phyloP scores from a whole-genome alignment of 2,113 vertebrate genomes.

The Alaudala cheleensis region DNA sequence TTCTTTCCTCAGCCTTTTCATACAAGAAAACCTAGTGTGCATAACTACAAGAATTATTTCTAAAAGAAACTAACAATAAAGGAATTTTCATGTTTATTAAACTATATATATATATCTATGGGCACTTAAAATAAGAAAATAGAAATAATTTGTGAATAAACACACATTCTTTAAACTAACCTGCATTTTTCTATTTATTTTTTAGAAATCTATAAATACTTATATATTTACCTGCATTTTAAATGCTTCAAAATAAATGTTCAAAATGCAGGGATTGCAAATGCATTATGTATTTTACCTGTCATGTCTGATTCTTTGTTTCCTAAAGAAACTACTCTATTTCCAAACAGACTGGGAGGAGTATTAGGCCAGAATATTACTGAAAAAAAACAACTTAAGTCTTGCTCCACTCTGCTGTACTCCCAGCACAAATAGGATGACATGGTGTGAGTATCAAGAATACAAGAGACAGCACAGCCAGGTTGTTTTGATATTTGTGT shows the following conservation, averaged over 20 bases:
- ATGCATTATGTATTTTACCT: slow-evolving; percentile 76
- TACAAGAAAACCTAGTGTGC: slow-evolving; percentile 8
- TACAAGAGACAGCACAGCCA: slow-evolving; percentile 67
- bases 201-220: slow-evolving; percentile 65
- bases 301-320: slow-evolving; percentile 80
- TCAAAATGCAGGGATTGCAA: slow-evolving; percentile 63
- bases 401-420: slow-evolving; percentile 51
- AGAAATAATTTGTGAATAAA: slow-evolving; percentile 48
- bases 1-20: background rate
- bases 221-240: slow-evolving; percentile 46
- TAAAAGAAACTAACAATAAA: slow-evolving; percentile 34
- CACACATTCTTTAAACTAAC: slow-evolving; percentile 28
- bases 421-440: slow-evolving; percentile 76
- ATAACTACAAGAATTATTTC: slow-evolving; percentile 53
- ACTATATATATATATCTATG: background rate
- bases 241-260: slow-evolving; percentile 55
- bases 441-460: slow-evolving; percentile 74
- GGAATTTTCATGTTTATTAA: slow-evolving; percentile 60
- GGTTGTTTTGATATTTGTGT: slow-evolving; percentile 78
- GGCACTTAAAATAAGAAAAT: slow-evolving; percentile 16
- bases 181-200: slow-evolving; percentile 42
- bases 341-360: slow-evolving; percentile 59
- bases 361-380: slow-evolving; percentile 71
- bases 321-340: slow-evolving; percentile 70
- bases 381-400: slow-evolving; percentile 63